Conservation (phyloP, 2,113 vertebrate species). For the Jaculus jaculus region DNA sequence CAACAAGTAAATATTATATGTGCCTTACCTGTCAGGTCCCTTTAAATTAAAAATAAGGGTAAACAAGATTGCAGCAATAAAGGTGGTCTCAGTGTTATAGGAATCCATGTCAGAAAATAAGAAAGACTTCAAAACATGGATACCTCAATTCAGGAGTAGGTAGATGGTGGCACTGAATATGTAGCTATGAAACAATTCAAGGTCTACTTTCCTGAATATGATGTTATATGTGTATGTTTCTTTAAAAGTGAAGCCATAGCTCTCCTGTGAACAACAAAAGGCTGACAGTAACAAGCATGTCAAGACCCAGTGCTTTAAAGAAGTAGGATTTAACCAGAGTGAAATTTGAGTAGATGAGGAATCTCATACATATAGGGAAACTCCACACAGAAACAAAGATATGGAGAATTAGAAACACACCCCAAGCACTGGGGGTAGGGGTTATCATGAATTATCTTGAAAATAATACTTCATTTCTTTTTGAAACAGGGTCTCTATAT, state of each 20-base stretch:
- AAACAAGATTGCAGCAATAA: not conserved
- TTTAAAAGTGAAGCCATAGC: not conserved
- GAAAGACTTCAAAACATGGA: not conserved
- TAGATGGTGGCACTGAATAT: not conserved
- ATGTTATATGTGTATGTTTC: not conserved
- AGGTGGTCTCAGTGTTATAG: not conserved
- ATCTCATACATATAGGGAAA: not conserved
- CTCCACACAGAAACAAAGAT: not conserved
- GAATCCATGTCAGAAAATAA: not conserved
- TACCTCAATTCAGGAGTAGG: not conserved
- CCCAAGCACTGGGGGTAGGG: fast-evolving
- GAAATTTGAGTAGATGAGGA: not conserved
- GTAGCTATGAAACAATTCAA: not conserved
- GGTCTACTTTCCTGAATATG: not conserved
- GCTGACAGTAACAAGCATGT: not conserved
- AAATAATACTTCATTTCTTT: not conserved
- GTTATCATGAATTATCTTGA: not conserved
- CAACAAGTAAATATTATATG: not conserved
- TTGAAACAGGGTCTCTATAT: not conserved
- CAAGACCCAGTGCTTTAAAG: not conserved
- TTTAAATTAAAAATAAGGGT: not conserved
- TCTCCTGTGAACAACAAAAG: not conserved
- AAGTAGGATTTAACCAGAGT: not conserved
- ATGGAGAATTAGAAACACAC: not conserved
- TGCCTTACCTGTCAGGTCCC: not conserved